Conservation (phyloP, 2,797 vertebrate genomes). For the Alosa sapidissima region DNA sequence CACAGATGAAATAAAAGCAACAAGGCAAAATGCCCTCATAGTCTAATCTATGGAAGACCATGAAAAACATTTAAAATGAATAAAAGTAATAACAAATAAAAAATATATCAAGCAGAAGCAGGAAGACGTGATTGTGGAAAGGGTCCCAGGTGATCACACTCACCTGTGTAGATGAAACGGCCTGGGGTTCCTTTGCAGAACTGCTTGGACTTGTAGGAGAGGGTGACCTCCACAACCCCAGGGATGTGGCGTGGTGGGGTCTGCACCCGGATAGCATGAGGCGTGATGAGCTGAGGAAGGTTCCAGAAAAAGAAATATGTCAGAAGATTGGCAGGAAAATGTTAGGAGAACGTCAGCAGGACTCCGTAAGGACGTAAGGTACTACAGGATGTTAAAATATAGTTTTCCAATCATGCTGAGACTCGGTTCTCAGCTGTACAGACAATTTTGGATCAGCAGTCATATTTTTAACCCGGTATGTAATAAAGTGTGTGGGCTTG, state of each 20-base stretch:
- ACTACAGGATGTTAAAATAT: neutral
- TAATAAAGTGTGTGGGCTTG: neutral
- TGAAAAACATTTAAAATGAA: neutral
- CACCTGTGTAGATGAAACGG: constrained; percentile 98
- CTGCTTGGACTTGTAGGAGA: constrained; percentile 98
- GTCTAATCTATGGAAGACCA: neutral
- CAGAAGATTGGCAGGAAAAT: neutral
- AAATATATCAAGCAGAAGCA: neutral
- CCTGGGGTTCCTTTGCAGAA: constrained; percentile 98
- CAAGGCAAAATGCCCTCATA: neutral
- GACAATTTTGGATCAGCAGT: neutral
- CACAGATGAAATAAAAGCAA: neutral
- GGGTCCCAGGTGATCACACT: constrained; percentile 37
- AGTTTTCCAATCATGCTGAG: neutral
- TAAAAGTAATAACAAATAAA: too few relatives aligned
- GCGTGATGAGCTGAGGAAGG: constrained; percentile 70
- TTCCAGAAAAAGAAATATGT: neutral
- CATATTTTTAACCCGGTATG: neutral
- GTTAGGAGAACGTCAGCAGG: constrained; percentile 47
- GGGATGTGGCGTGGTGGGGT: constrained; percentile 80
- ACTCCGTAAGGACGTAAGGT: neutral
- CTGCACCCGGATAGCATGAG: constrained; percentile 79
- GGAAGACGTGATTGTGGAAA: neutral
- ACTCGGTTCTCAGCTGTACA: neutral
- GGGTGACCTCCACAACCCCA: constrained; percentile 95